Conservation (phyloP, 2,888 invertebrate species). For the Eumacrocentrus americanus region DNA sequence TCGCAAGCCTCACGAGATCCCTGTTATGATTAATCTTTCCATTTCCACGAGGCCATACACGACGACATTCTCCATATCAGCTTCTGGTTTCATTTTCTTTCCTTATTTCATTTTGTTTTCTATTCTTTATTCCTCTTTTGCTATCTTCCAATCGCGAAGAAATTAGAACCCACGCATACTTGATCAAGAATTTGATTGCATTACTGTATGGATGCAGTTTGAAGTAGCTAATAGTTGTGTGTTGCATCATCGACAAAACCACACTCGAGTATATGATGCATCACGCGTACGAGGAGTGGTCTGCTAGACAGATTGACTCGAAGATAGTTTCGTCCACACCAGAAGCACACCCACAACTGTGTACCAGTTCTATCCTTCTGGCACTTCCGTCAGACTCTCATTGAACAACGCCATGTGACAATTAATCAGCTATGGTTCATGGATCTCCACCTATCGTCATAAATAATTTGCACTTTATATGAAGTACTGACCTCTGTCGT, state of each 20-base stretch:
- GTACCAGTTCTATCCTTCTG: background rate
- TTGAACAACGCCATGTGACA: background rate
- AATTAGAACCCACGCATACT: background rate
- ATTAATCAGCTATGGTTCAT: background rate
- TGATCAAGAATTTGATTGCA: too few relatives aligned
- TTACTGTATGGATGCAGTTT: too few relatives aligned
- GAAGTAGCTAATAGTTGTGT: too few relatives aligned
- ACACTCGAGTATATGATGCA: background rate
- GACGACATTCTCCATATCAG: background rate
- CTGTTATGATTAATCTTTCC: constrained; percentile 4
- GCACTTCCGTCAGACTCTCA: background rate
- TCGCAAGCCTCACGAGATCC: background rate
- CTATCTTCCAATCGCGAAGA: background rate
- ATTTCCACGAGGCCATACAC: background rate
- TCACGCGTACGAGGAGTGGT: constrained; percentile 2
- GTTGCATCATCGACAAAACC: background rate
- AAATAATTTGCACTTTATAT: background rate
- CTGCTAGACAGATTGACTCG: background rate
- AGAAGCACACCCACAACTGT: constrained; percentile 8
- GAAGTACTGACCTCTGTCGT: too few relatives aligned
- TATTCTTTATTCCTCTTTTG: background rate
- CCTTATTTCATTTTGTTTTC: background rate
- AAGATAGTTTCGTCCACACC: background rate
- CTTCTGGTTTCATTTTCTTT: background rate
- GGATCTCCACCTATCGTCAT: background rate